Evolutionary conservation across 1,140 invertebrate genomes (phyloP).

Genomic region (Hetaerina americana): DNA sequence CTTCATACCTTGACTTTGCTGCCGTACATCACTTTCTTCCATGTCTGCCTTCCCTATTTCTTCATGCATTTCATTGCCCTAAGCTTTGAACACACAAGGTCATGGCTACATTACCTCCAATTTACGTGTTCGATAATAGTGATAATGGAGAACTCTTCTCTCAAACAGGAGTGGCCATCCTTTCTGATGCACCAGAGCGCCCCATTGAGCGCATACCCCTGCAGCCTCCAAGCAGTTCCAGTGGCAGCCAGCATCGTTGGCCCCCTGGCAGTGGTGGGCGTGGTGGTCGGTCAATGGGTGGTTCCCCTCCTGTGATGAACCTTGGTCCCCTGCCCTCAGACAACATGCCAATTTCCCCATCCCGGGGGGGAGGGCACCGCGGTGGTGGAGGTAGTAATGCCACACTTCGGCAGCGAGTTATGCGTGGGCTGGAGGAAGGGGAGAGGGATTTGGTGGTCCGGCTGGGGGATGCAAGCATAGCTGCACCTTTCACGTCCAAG

Average conservation of each 20-base stretch:
- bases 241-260: neutral
- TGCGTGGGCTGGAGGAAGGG: conserved; percentile 86
- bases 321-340: neutral
- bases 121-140: no score
- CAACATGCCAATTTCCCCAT: conserved; percentile 2
- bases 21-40: no score
- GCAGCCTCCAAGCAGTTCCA: conserved; percentile 16
- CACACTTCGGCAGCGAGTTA: conserved; percentile 45
- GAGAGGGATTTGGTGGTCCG: conserved; percentile 81
- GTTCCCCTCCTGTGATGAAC: neutral
- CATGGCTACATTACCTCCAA: no score
- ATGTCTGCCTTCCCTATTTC: conserved; percentile 3
- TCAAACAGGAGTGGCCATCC: conserved; percentile 64
- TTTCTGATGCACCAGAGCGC: conserved; percentile 72
- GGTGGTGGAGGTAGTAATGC: conserved; percentile 27
- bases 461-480: conserved; percentile 96
- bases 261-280: conserved; percentile 17
- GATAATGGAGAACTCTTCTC: no score
- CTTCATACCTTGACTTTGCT: no score
- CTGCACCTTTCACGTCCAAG: conserved; percentile 97
- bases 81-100: conserved; percentile 20
- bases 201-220: neutral
- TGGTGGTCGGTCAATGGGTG: no score
- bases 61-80: conserved; percentile 1
- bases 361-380: conserved; percentile 22